Percentiles rank a stretch among this genome's conserved stretches.
Conservation (phyloP, 2,888 invertebrate genomes). For the Phortica magna region DNA sequence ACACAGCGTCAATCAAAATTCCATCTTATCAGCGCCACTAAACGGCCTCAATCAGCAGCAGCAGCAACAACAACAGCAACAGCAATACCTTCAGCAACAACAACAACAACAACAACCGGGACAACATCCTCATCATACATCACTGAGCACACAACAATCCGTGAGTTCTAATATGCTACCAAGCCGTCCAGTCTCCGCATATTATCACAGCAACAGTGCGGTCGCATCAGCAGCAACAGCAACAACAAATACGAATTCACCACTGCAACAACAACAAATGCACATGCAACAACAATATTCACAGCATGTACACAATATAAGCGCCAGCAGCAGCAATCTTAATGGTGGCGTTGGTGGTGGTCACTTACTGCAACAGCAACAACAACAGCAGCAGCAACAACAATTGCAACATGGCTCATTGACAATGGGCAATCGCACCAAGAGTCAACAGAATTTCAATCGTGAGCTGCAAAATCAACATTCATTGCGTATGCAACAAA, state of each 20-base stretch:
- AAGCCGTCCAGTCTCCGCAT: slow-evolving; percentile 77
- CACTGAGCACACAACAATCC: slow-evolving; percentile 49
- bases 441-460: slow-evolving; percentile 72
- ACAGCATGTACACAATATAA: slow-evolving; percentile 64
- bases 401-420: slow-evolving; percentile 62
- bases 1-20: slow-evolving; percentile 65
- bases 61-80: slow-evolving; percentile 60
- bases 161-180: slow-evolving; percentile 66
- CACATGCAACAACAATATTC: slow-evolving; percentile 50
- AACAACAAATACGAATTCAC: slow-evolving; percentile 63
- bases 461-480: slow-evolving; percentile 71
- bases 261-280: slow-evolving; percentile 57
- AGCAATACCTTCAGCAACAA: slow-evolving; percentile 51
- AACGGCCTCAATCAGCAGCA: slow-evolving; percentile 64
- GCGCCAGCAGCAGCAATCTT: slow-evolving; percentile 74
- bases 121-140: slow-evolving; percentile 28
- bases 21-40: slow-evolving; percentile 56
- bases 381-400: slow-evolving; percentile 61
- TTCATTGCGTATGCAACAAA: slow-evolving; percentile 76
- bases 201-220: slow-evolving; percentile 73
- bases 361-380: slow-evolving; percentile 40
- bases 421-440: slow-evolving; percentile 70
- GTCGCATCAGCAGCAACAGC: slow-evolving; percentile 64
- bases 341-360: slow-evolving; percentile 62
- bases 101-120: slow-evolving; percentile 32